A percentile compares a stretch with the other conserved stretches of the same genome.
phyloP scores from a whole-genome alignment of 1,140 invertebrate species.

The Hyphantria cunea region DNA sequence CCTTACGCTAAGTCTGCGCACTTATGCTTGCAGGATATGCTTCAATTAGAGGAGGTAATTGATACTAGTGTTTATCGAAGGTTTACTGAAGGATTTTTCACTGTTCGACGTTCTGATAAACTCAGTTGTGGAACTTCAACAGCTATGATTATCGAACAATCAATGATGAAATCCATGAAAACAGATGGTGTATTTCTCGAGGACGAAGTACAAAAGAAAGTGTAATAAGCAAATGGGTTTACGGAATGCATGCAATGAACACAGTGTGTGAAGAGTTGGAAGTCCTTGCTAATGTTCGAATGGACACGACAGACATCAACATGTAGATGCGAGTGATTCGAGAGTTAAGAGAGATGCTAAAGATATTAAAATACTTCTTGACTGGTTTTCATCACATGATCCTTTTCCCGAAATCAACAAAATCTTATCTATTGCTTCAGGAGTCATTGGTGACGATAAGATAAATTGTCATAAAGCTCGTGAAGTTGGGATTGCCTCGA shows the following conservation, averaged over 20 bases:
- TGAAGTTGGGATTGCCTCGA: conserved; percentile 53
- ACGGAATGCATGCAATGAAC: conserved; percentile 45
- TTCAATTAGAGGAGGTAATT: conserved; percentile 43
- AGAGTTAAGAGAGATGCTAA: conserved; percentile 60
- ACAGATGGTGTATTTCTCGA: conserved; percentile 52
- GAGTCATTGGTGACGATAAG: conserved; percentile 55
- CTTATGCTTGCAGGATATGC: conserved; percentile 48
- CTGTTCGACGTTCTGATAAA: conserved; percentile 64
- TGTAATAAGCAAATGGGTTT: conserved; percentile 64
- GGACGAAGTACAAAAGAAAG: conserved; percentile 57
- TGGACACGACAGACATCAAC: conserved; percentile 63
- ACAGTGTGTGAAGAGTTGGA: conserved; percentile 52
- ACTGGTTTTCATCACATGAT: conserved; percentile 58
- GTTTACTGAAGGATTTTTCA: conserved; percentile 63
- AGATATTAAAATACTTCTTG: conserved; percentile 53
- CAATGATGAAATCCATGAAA: conserved; percentile 70
- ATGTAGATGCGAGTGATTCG: conserved; percentile 63
- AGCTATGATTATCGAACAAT: conserved; percentile 64
- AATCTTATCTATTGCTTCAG: conserved; percentile 49
- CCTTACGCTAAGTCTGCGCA: conserved; percentile 6
- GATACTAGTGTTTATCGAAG: conserved; percentile 56
- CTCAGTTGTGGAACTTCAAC: conserved; percentile 66
- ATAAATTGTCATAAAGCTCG: conserved; percentile 66
- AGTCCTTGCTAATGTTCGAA: conserved; percentile 50
- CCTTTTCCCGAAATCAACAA: conserved; percentile 34